Percentiles rank a stretch among this genome's conserved stretches.
Conservation (phyloP, 2,888 invertebrate species). For the Ganaspis brasiliensis region DNA sequence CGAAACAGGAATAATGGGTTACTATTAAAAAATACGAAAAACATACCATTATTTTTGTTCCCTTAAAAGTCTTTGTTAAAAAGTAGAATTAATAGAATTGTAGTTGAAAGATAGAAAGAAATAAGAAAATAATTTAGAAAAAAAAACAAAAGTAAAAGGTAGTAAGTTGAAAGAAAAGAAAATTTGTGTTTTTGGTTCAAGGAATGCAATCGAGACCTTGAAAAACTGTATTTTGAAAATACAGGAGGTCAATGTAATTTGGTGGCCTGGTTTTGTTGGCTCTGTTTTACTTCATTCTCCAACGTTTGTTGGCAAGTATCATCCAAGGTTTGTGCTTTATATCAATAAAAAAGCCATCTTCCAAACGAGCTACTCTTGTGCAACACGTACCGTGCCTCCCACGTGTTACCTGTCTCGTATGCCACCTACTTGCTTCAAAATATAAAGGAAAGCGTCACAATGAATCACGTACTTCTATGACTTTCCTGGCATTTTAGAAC, state of each 20-base stretch:
- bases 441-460: slow-evolving; percentile 30
- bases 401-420: slow-evolving; percentile 55
- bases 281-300: not conserved
- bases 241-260: slow-evolving; percentile 8
- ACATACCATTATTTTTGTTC: no score
- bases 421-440: slow-evolving; percentile 52
- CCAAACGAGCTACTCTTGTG: slow-evolving; percentile 58
- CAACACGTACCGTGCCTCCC: slow-evolving; percentile 62
- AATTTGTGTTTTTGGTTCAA: not conserved
- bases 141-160: not conserved
- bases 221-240: slow-evolving; percentile 9
- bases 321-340: slow-evolving; percentile 50
- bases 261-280: slow-evolving; percentile 1
- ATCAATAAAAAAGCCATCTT: slow-evolving; percentile 59
- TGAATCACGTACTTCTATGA: slow-evolving; percentile 26
- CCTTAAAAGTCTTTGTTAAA: no score
- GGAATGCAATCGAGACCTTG: not conserved
- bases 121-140: not conserved
- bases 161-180: no score
- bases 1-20: no score
- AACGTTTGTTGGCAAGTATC: slow-evolving; percentile 24
- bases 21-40: no score
- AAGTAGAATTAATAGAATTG: no score
- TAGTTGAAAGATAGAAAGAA: no score
- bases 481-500: not conserved